Base-by-base conservation (phyloP, 2,113 vertebrate species). In the Phyllostomus hastatus region DNA sequence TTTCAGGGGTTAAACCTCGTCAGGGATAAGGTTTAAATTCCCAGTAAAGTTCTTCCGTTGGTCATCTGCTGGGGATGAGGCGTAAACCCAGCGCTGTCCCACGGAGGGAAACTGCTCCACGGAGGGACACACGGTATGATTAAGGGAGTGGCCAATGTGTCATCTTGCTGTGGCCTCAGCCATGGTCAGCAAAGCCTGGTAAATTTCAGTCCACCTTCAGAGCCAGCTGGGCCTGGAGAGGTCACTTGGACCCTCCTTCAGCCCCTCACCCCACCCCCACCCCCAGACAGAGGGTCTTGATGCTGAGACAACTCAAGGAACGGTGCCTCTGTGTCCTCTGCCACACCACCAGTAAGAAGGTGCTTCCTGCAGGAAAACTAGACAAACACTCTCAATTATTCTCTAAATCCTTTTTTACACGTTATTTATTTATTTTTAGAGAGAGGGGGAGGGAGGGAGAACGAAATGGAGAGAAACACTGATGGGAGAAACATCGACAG, bases 261-360 rank as follows among this genome's bases (percentile, higher is more conserved):
- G 0, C 0, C 2, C 38, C 17, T 26, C 10, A 22, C 4, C n/a
- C 6, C 52, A 2, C 52, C 20, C 16, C 33, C 12, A 1, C 64
- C 19, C 19, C 22, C 67, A 28, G 26, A 41, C 1, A 11, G 48
- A 84, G 41, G 20, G 24, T 70, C 73, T 89, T 79, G 35, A 24
- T 10, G 16, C 66, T 4, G 54, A 88, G 89, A 38, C 5, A 0
- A 4, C 11, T 83, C 90, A 43, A 38, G 3, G 38, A 87, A 41
- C 33, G 35, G 14, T 2, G 31, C 33, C 46, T 81, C 10, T 2
- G 22, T n/a, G 73, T 54, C 22, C 80, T 85, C 69, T 50, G 61
- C 50, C 83, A 80, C 76, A 79, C 33, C 22, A 12, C 4, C 46
- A 48, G 43, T 7, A 2, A 69, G 15, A n/a, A 90, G 52, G 22